Evolutionary conservation across 2,888 invertebrate genomes (phyloP), one percentile per base, ranked within the genome.

Genomic region (Platycheirus rosarum): DNA sequence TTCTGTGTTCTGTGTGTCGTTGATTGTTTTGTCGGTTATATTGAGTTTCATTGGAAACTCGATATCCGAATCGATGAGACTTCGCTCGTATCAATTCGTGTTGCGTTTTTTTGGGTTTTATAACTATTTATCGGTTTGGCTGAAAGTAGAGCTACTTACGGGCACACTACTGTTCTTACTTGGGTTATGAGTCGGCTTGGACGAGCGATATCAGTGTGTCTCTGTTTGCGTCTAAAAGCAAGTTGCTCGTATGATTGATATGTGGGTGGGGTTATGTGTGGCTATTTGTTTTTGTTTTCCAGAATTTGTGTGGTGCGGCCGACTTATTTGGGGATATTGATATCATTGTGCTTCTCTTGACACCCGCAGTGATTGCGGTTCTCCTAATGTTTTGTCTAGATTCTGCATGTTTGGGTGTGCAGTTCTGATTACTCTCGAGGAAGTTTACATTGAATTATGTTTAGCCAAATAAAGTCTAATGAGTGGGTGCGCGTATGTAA

Each of bases 31-130:
- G 76, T 82, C 82, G 63, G 76, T 82, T 62, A 53, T 29, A 46
- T 42, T 35, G 40, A 44, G 65, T 46, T 66, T 76, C 26, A 76
- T 57, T 73, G 68, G 71, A 77, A 82, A 82, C 68, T 77, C 77
- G 57, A 82, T 82, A 77, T 73, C 62, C 77, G 57, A 73, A 77
- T 68, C 76, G 71, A 60, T 60, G 70, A 37, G 63, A 75, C 46
- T 26, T 66, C 48, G 26, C 14, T 44, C 29, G 29, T 32, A 7
- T 32, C 8, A 32, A 32, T 53, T 53, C 37, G 37, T 40, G 35
- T 44, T 74, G 42, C 49, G 49, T 48, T 66, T 71, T 55, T 18
- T 29, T 35, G 71, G 53, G 57, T 70, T 70, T 62, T 48, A 69
- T 62, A 69, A 63, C 35, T 53, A n/a, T n/a, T 69, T 53, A 51